phyloP scores from a whole-genome alignment of 2,888 invertebrate species.

The Maniola hyperantus region DNA sequence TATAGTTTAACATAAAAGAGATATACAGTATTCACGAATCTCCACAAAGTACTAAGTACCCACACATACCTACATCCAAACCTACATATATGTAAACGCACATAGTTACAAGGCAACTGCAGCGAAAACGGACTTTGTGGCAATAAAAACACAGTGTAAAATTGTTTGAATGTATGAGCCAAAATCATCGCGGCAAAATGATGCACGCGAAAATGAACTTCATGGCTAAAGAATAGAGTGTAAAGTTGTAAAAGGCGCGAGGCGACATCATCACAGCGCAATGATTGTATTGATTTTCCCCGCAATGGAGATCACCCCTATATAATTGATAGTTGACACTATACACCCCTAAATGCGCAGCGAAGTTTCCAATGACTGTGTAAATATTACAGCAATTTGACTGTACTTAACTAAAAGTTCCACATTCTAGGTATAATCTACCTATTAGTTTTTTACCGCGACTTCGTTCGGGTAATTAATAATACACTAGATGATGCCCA shows the following conservation, averaged over 20 bases:
- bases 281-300: slow-evolving; percentile 79
- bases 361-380: slow-evolving; percentile 29
- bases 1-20: background rate
- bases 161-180: slow-evolving; percentile 31
- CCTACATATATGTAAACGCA: background rate
- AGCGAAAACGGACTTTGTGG: background rate
- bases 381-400: slow-evolving; percentile 30
- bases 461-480: too few species aligned
- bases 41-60: slow-evolving; percentile 11
- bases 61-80: background rate
- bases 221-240: background rate
- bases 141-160: slow-evolving; percentile 6
- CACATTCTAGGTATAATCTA: background rate
- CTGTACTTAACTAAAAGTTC: background rate
- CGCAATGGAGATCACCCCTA: slow-evolving; percentile 41
- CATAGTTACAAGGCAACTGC: background rate
- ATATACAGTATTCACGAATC: slow-evolving; percentile 10
- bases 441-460: too few species aligned
- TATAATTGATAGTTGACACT: slow-evolving; percentile 42
- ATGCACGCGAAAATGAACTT: background rate
- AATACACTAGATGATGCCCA: background rate
- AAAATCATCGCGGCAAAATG: slow-evolving; percentile 64
- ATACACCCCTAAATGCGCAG: slow-evolving; percentile 38
- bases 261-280: slow-evolving; percentile 65
- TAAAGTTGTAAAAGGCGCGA: slow-evolving; percentile 29